A percentile compares a stretch with the other conserved stretches of the same genome.
Evolutionary conservation across 1,140 invertebrate species (phyloP).

Genomic region (Trichoplusia ni): DNA sequence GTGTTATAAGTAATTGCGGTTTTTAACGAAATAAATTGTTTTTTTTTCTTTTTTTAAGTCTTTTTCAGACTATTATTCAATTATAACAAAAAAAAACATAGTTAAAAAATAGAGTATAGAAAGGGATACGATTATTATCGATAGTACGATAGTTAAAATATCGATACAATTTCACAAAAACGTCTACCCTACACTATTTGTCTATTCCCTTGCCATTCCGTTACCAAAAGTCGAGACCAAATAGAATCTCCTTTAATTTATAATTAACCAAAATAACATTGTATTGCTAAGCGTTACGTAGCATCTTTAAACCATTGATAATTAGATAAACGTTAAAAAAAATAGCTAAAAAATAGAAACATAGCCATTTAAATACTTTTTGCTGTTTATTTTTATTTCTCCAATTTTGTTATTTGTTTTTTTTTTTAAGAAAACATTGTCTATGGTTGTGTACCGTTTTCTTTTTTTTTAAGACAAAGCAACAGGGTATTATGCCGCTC

Average conservation of each 20-base stretch:
- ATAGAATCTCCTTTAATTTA: neutral
- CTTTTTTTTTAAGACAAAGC: constrained; percentile 17
- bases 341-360: neutral
- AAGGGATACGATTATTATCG: no score
- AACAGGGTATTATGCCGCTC: constrained; percentile 52
- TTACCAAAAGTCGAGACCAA: neutral
- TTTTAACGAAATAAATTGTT: no score
- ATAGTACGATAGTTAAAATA: no score
- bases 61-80: no score
- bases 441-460: neutral
- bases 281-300: constrained; percentile 17
- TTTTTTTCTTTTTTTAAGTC: no score
- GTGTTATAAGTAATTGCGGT: no score
- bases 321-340: constrained; percentile 6
- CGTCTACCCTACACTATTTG: no score
- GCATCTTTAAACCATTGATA: constrained; percentile 18
- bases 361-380: neutral
- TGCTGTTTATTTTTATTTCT: constrained; percentile 2
- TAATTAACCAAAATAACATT: constrained; percentile 4
- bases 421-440: neutral
- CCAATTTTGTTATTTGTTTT: neutral
- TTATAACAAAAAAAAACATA: no score
- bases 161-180: no score
- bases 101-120: no score
- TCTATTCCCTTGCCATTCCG: no score